phyloP scores from a whole-genome alignment of 2,888 invertebrate genomes.

The Agrochola lychnidis region DNA sequence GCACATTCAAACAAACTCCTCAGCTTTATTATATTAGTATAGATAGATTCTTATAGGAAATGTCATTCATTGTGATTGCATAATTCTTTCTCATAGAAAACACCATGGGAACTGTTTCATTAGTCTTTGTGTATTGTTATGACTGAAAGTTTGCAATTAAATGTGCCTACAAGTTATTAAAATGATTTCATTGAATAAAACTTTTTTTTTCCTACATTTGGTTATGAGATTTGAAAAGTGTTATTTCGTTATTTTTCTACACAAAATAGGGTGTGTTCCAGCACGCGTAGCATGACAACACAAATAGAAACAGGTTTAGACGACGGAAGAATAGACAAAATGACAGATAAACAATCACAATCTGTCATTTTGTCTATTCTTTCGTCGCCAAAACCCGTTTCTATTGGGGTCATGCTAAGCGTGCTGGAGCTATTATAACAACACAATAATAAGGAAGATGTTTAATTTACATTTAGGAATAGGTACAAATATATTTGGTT shows the following conservation, averaged over 20 bases:
- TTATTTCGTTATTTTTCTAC: neutral
- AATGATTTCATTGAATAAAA: neutral
- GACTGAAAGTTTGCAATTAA: constrained; percentile 19
- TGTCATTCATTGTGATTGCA: constrained; percentile 35
- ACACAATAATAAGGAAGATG: constrained; percentile 15
- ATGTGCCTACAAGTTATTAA: neutral
- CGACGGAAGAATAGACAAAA: no score
- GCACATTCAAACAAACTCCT: neutral
- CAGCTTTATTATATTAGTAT: neutral
- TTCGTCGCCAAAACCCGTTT: no score
- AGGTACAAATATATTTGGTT: neutral
- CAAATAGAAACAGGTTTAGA: no score
- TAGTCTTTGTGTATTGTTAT: constrained; percentile 50
- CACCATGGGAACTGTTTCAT: constrained; percentile 58
- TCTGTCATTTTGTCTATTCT: no score
- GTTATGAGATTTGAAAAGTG: neutral
- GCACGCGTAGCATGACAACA: no score
- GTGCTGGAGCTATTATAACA: neutral
- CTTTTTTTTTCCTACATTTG: neutral
- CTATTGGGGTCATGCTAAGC: no score
- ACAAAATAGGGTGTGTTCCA: neutral
- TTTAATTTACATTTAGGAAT: neutral
- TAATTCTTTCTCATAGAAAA: constrained; percentile 47
- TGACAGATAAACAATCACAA: no score
- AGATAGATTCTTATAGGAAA: constrained; percentile 28